These are phyloP conservation scores for Mermis nigrescens DNA, from an alignment of 2,888 invertebrate genomes.

Conservation along the genomic window DNA sequence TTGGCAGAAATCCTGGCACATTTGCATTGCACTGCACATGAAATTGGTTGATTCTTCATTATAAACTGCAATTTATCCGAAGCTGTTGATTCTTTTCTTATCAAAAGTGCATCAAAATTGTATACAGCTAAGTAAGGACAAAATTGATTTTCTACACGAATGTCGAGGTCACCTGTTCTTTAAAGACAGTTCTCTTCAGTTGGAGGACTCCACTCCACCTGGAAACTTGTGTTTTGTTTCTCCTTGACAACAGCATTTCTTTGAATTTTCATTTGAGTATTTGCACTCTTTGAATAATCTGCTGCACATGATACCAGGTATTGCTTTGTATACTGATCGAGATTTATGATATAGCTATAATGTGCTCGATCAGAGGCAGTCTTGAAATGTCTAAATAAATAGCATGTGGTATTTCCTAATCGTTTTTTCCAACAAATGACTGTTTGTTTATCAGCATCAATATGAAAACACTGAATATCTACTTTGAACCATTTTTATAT, in stretches of 20 bases:
- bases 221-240: not conserved
- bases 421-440: not conserved
- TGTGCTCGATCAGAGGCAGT: not conserved
- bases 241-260: not conserved
- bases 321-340: not conserved
- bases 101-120: not conserved
- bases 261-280: not conserved
- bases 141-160: not conserved
- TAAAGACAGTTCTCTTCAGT: not conserved
- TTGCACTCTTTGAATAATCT: not conserved
- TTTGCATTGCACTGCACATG: not conserved
- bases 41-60: not conserved
- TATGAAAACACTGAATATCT: not conserved
- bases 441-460: not conserved
- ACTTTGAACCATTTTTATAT: not conserved
- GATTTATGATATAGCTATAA: not conserved
- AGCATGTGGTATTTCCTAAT: too few species aligned
- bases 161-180: not conserved
- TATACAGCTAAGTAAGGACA: not conserved
- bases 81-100: not conserved
- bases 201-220: not conserved
- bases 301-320: not conserved
- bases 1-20: slow-evolving; percentile 1
- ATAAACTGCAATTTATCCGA: not conserved
- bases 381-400: too few species aligned